Percentiles rank a stretch among this genome's conserved stretches.
Conservation (phyloP, 1,140 invertebrate genomes). For the Oryzaephilus surinamensis region DNA sequence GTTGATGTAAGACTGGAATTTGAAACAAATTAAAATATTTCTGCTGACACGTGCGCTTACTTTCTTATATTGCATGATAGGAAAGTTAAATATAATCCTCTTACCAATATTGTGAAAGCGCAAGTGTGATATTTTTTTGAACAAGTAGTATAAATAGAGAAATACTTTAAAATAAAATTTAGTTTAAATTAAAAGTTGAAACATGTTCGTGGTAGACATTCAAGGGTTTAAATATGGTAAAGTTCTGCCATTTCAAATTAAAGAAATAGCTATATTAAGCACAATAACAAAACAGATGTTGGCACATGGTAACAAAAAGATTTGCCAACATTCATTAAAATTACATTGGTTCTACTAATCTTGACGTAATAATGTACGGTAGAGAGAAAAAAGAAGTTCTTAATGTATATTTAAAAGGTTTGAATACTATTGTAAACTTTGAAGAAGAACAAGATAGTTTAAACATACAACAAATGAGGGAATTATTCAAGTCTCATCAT, state of each 20-base stretch:
- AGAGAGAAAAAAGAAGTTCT: no score
- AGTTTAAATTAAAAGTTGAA: no score
- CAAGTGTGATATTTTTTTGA: neutral
- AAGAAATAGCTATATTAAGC: constrained; percentile 1
- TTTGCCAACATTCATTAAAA: neutral
- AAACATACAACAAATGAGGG: neutral
- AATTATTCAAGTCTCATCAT: constrained; percentile 1
- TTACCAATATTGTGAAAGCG: neutral
- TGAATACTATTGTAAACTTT: neutral
- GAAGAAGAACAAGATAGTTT: neutral
- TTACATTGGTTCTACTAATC: neutral
- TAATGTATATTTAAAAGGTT: neutral
- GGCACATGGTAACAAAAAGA: neutral
- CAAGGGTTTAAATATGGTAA: neutral
- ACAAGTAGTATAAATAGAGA: neutral
- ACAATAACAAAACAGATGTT: neutral
- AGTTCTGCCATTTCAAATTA: neutral
- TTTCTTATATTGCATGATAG: neutral
- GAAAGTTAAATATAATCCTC: neutral
- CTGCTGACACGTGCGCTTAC: neutral
- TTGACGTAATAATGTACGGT: no score
- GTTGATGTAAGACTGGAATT: neutral
- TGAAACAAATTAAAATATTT: neutral
- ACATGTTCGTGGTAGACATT: constrained; percentile 1
- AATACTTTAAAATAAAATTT: neutral